Conservation (phyloP, 2,113 vertebrate genomes). For the Okapia johnstoni region DNA sequence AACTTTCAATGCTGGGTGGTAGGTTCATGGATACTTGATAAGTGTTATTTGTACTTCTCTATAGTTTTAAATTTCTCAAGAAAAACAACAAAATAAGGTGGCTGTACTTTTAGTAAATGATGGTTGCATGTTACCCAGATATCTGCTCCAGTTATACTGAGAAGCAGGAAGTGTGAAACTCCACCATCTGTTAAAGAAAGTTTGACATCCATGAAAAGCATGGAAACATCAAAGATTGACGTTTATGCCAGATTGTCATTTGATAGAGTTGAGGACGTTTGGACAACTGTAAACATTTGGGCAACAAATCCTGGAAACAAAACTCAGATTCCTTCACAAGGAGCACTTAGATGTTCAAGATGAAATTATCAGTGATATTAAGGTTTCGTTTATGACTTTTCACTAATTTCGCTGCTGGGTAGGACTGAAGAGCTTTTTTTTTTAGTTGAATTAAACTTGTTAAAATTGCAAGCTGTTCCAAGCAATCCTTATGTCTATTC, state of each 20-base stretch:
- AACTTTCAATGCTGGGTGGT: not conserved
- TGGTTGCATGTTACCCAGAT: not conserved
- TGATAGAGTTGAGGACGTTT: conserved; percentile 3
- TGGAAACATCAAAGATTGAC: not conserved
- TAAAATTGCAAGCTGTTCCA: not conserved
- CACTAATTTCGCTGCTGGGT: not conserved
- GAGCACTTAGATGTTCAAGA: not conserved
- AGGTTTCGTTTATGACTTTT: not conserved
- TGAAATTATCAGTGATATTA: not conserved
- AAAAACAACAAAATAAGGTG: conserved; percentile 17
- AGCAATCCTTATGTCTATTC: not conserved
- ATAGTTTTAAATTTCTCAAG: conserved; percentile 38
- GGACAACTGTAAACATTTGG: not conserved
- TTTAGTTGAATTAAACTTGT: conserved; percentile 32
- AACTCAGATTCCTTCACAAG: not conserved
- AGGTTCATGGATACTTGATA: not conserved
- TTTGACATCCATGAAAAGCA: not conserved
- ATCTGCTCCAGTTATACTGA: conserved; percentile 46
- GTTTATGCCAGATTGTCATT: not conserved
- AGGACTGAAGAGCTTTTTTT: not conserved
- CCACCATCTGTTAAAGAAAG: conserved; percentile 45
- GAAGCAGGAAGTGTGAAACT: conserved; percentile 43
- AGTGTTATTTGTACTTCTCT: not conserved
- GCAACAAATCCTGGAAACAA: conserved; percentile 36
- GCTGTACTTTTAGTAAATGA: conserved; percentile 19